Percentiles rank a stretch among this genome's conserved stretches.
phyloP scores from a whole-genome alignment of 2,888 invertebrate genomes.

The Anagyrus pseudococci region DNA sequence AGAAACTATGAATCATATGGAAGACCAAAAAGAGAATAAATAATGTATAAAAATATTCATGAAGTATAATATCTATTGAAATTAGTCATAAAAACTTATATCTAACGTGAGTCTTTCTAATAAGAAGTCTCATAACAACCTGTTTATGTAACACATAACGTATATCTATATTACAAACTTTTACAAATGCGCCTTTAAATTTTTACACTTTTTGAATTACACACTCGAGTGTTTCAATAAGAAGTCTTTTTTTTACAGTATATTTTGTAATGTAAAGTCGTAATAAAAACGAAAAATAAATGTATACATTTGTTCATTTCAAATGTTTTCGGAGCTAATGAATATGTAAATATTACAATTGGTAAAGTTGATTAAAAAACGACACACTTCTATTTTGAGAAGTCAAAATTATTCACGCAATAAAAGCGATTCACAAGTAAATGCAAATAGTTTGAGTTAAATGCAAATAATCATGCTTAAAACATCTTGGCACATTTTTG shows the following conservation, averaged over 20 bases:
- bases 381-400: conserved; percentile 13
- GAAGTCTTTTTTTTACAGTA: conserved; percentile 29
- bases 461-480: conserved; percentile 35
- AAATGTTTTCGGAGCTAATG: conserved; percentile 19
- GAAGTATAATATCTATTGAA: conserved; percentile 10
- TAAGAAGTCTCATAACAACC: conserved; percentile 14
- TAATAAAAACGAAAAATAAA: conserved; percentile 10
- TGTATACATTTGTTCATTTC: conserved; percentile 11
- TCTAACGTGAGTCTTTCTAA: conserved; percentile 7
- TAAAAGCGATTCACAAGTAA: conserved; percentile 28
- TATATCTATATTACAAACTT: conserved; percentile 27
- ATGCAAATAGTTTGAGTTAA: conserved; percentile 34
- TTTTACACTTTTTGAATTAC: conserved; percentile 21
- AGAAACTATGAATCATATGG: conserved; percentile 12
- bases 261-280: conserved; percentile 8
- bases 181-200: conserved; percentile 26
- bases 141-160: conserved; percentile 6
- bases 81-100: conserved; percentile 2
- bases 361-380: conserved; percentile 19
- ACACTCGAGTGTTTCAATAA: background rate
- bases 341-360: conserved; percentile 19
- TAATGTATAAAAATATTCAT: conserved; percentile 9
- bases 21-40: conserved; percentile 24
- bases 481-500: conserved; percentile 36
- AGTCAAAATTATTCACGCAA: conserved; percentile 12